Evolutionary conservation across 2,113 vertebrate species (phyloP), one percentile per base, ranked within the genome.

Genomic region (Desmodus rotundus): DNA sequence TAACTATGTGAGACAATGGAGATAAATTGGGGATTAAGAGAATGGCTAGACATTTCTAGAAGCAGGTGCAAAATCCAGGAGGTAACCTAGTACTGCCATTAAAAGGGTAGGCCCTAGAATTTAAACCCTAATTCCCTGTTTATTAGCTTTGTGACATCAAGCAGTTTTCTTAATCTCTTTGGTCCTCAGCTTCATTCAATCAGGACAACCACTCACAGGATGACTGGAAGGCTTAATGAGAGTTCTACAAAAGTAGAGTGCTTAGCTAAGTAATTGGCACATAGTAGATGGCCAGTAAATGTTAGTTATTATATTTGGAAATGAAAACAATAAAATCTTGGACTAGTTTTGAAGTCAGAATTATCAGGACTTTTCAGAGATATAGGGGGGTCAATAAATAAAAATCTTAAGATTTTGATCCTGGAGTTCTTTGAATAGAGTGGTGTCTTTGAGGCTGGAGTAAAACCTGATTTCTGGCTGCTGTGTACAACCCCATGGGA

Each of bases 391-490:
- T 84, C 24, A 87, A 67, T 47, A 89, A 81, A 10, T 68, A 54
- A 93, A 91, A 68, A 31, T 63, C 73, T 68, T 45, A 81, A 76
- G 80, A 58, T 76, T 96, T 92, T 95, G 73, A 43, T 80, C 14
- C 47, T 28, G n/a, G 41, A 50, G 14, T 22, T 5, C 20, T 63
- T 94, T 91, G 70, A 36, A 54, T 9, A 45, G 43, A 70, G 33
- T n/a, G 36, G 12, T 81, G 5, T 54, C 58, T 82, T 81, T 86
- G 80, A 58, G 65, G 82, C n/a, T 15, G 26, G 68, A 83, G 33
- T 52, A 82, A 50, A 61, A 41, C 10, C 12, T 45, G 5, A 26
- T 47, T 70, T 47, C 24, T 65, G n/a, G 45, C 43, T 70, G 43
- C n/a, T 24, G 14, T 36, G 7, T 65, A 41, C 45, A 33, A 50